A percentile compares a stretch with the other conserved stretches of the same genome.
phyloP scores from a whole-genome alignment of 2,113 vertebrate genomes.

The Cervus canadensis region DNA sequence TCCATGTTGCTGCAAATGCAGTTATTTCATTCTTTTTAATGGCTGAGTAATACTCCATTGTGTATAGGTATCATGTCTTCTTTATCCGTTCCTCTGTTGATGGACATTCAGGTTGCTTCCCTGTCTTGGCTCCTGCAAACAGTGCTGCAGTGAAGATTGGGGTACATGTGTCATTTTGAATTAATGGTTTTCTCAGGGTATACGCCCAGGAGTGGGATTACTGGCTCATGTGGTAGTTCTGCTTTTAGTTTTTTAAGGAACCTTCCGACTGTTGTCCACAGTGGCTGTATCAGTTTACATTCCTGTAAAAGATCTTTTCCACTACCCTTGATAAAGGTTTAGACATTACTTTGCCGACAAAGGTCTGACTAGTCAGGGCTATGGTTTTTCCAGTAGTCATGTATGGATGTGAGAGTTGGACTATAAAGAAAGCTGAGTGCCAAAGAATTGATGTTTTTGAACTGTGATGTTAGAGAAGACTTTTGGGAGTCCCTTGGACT shows the following conservation, averaged over 20 bases:
- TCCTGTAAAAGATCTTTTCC: not conserved
- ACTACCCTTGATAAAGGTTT: not conserved
- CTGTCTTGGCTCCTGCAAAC: not conserved
- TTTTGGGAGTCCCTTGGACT: not conserved
- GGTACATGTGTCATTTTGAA: not conserved
- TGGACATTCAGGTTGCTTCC: not conserved
- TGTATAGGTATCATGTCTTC: not conserved
- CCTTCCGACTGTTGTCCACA: not conserved
- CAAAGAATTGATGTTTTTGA: not conserved
- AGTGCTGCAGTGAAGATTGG: not conserved
- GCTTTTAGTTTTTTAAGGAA: not conserved
- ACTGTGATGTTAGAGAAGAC: not conserved
- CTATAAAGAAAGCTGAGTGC: not conserved
- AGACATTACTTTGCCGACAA: not conserved
- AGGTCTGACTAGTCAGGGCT: not conserved
- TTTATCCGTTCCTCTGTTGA: not conserved
- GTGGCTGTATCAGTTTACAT: not conserved
- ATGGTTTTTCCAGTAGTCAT: not conserved
- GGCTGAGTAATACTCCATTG: not conserved
- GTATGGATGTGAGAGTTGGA: not conserved
- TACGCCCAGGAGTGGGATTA: not conserved
- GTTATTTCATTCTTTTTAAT: accelerated
- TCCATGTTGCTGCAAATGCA: not conserved
- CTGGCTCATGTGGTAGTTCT: not conserved
- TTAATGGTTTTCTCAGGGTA: not conserved